phyloP scores from a whole-genome alignment of 2,888 invertebrate species.

The Cancer borealis region DNA sequence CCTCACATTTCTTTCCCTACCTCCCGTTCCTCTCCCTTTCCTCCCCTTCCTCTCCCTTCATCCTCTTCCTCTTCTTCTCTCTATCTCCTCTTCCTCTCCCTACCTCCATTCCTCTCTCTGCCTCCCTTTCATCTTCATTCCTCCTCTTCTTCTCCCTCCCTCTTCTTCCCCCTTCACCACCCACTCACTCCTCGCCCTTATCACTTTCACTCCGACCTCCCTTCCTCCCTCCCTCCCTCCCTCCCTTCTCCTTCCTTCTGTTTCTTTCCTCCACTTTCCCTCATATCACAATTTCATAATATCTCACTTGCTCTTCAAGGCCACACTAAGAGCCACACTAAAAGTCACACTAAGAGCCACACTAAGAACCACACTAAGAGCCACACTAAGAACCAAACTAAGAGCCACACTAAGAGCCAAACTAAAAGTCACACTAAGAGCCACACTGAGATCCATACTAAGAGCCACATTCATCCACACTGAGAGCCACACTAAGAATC shows the following conservation, averaged over 20 bases:
- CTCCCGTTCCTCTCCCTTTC: not conserved
- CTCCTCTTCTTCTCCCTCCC: not conserved
- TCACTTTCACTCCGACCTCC: not conserved
- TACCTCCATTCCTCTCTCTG: not conserved
- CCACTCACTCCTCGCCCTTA: slow-evolving; percentile 20
- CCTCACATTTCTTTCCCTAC: not conserved
- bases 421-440: not conserved
- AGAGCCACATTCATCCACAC: not conserved
- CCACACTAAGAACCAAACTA: not conserved
- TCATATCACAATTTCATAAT: not conserved
- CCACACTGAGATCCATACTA: not conserved
- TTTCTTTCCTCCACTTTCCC: not conserved
- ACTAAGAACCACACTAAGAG: not conserved
- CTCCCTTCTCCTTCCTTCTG: not conserved
- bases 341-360: not conserved
- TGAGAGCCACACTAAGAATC: not conserved
- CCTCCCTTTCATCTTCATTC: not conserved
- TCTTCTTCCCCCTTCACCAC: not conserved
- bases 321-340: not conserved
- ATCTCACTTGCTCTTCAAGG: not conserved
- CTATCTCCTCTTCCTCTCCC: no score
- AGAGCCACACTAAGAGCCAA: not conserved
- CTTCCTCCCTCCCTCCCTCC: not conserved
- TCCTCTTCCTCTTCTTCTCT: not conserved
- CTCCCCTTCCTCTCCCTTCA: not conserved